Base-by-base conservation (phyloP, 2,888 invertebrate species). In the Ochropacha duplaris region DNA sequence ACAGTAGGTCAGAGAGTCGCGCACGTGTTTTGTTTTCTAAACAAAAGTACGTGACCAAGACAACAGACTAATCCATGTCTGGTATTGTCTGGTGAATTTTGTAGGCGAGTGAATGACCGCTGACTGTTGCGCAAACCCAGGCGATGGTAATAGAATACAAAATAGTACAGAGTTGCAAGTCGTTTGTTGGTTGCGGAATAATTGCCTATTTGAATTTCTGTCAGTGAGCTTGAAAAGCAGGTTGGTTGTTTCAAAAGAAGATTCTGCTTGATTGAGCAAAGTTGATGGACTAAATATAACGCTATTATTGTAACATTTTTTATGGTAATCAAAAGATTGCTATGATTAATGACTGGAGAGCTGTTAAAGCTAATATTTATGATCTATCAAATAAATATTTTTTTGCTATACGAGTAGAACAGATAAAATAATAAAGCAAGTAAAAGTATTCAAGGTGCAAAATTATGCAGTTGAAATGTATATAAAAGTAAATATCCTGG, bases 61-160 rank as follows among this genome's bases (percentile, higher is more conserved):
- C 52, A 52, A 52, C 52, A 52, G 31, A 19, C 16, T 31, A 31
- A 34, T 31, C 31, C 16, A 28, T 31, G 31, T 34, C 31, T 34
- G 52, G 28, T 24, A 52, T 52, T 52, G 52, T 52, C 11, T 31
- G 52, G 31, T 31, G 31, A 52, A 52, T 52, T 52, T 52, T 22
- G 52, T 31, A 22, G 22, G 34, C 52, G 31, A 65, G 74, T 70
- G 65, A 75, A 72, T 69, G 74, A 75, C 72, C 75, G 69, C 55
- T 70, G 52, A 8, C 34, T 52, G 57, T 60, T 72, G 64, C 72
- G 70, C 65, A 70, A 70, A 61, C 55, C 28, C 56, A 52, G 52
- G 22, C 34, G 52, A 52, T 31, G 31, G 19, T 52, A 26, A 26
- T 52, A 34, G 31, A 52, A 31, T 52, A 52, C 6, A 52, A 9